These are phyloP conservation scores for Lepidostoma basale DNA, from an alignment of 1,140 invertebrate species.

Conservation along the genomic window DNA sequence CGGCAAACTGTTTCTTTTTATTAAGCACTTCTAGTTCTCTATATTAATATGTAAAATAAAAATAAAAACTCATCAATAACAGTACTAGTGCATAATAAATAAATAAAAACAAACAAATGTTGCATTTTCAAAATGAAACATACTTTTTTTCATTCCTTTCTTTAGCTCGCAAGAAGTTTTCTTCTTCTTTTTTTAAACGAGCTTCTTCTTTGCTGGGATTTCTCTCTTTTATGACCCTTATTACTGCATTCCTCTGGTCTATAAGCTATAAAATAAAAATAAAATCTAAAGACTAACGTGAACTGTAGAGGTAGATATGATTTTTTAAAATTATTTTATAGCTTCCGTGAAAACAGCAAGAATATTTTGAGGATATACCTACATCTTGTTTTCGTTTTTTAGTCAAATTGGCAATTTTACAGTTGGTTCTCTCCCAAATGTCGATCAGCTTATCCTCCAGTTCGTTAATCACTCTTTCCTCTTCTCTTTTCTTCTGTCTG, in stretches of 20 bases:
- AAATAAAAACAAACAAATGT: too few species aligned
- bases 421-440: conserved; percentile 35
- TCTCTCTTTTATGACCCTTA: background rate
- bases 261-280: too few species aligned
- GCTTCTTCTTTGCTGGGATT: conserved; percentile 22
- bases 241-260: background rate
- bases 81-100: too few species aligned
- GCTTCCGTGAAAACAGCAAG: too few species aligned
- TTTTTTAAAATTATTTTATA: too few species aligned
- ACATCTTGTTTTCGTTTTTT: conserved; percentile 37
- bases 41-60: background rate
- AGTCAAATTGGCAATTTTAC: conserved; percentile 31
- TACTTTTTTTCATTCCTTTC: conserved; percentile 17
- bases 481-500: conserved; percentile 12
- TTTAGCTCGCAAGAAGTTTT: conserved; percentile 30
- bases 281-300: too few species aligned
- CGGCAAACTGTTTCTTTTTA: conserved; percentile 39
- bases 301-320: too few species aligned
- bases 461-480: conserved; percentile 20
- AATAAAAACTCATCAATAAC: too few species aligned
- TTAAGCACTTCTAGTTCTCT: background rate
- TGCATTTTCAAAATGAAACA: too few species aligned
- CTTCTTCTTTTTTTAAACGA: conserved; percentile 33
- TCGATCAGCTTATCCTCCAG: conserved; percentile 42
- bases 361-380: conserved; percentile 32